Base-by-base conservation (phyloP, 2,113 vertebrate species). In the Xiphophorus hellerii region DNA sequence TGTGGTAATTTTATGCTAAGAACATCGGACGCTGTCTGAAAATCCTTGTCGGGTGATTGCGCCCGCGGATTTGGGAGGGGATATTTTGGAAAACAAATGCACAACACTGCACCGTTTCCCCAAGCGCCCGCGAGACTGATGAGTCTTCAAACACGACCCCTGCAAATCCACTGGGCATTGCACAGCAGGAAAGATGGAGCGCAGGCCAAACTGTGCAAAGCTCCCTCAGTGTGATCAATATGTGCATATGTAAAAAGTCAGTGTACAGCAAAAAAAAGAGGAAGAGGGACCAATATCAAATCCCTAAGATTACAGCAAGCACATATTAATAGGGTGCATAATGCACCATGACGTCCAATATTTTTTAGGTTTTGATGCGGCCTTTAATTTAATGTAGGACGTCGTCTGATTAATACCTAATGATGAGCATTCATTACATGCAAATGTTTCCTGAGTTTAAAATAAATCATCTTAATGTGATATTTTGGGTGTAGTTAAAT, bases 1-100 rank as follows among this genome's bases (percentile, higher is more conserved):
- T 85, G 86, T 87, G 89, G 80, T 90, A 92, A 92, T 91, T 71
- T 86, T 82, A 90, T 90, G 87, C 65, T 84, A 89, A 87, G 73
- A 54, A 15, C 62, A 72, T 71, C 75, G 70, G 69, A 86, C 78
- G 66, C 69, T 27, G 76, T 85, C 80, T 76, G 77, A 72, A 87
- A 89, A 90, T 87, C 87, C 90, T 90, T 74, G 48, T 69, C 77
- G 91, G 88, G 67, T 88, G 89, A 92, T 81, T 39, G 86, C 87
- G 76, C 82, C 64, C 61, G 37, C 82, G 88, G 89, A 91, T 91
- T 92, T 91, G 74, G 76, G 81, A 87, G 74, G 73, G 25, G 8
- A 58, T 58, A 80, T 62, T 77, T 78, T 69, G 73, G 79, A 87
- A 77, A 82, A 73, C 35, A 75, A 75, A 87, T 75, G 33, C 78